These are phyloP conservation scores for Etheostoma spectabile DNA, from an alignment of 2,113 vertebrate genomes.

Conservation along the genomic window DNA sequence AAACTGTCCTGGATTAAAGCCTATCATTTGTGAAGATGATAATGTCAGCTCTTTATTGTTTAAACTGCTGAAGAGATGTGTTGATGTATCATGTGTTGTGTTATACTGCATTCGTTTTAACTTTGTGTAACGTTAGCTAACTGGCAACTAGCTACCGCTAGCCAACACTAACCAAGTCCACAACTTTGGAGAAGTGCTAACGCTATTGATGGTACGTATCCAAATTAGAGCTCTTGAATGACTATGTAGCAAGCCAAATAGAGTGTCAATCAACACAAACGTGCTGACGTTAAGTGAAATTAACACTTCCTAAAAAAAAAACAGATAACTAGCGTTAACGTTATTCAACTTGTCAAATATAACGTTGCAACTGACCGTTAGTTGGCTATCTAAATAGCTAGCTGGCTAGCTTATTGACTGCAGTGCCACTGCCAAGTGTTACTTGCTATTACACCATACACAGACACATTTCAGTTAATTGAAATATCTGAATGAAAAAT, in stretches of 20 bases:
- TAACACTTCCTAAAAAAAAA: background rate
- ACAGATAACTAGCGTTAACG: background rate
- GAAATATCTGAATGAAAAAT: fast-evolving
- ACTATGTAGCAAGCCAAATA: background rate
- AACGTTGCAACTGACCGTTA: background rate
- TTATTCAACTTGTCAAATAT: background rate
- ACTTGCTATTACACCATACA: background rate
- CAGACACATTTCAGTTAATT: background rate
- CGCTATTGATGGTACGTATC: background rate
- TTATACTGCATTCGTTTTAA: background rate
- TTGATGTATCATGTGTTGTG: background rate
- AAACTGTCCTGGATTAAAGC: background rate
- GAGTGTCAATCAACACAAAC: background rate
- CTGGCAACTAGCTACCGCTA: too few relatives aligned
- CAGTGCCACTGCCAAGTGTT: background rate
- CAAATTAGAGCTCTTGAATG: background rate
- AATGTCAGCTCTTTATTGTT: background rate
- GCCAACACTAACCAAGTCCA: too few relatives aligned
- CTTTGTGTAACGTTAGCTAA: background rate
- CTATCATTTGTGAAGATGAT: background rate
- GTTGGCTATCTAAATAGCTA: background rate
- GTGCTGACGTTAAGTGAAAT: background rate
- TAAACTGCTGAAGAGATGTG: background rate
- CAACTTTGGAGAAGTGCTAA: background rate
- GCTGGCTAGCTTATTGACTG: background rate